These are phyloP conservation scores for Cybosia mesomella DNA, from an alignment of 2,888 invertebrate species.

Conservation along the genomic window DNA sequence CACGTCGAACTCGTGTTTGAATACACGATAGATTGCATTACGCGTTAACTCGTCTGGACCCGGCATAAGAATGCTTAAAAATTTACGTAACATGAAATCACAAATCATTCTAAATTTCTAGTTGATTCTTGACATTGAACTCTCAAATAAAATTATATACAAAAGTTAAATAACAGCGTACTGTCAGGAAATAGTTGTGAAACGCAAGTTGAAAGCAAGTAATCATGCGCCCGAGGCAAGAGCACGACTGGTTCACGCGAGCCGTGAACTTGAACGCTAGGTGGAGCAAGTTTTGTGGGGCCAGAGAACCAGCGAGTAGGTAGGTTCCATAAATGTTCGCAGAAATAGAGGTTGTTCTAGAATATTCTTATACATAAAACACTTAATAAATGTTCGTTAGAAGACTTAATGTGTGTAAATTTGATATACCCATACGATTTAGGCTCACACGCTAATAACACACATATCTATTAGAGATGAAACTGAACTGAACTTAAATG, in stretches of 20 bases:
- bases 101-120: neutral
- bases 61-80: neutral
- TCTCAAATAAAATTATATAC: constrained; percentile 14
- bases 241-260: constrained; percentile 40
- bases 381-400: neutral
- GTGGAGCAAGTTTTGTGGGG: constrained; percentile 16
- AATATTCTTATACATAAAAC: neutral
- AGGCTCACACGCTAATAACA: neutral
- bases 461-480: no score
- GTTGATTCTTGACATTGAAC: constrained; percentile 23
- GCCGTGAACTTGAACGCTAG: constrained; percentile 48
- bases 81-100: neutral
- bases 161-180: constrained; percentile 14
- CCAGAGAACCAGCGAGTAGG: constrained; percentile 14
- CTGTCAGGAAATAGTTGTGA: constrained; percentile 36
- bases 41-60: no score
- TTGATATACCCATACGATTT: neutral
- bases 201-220: constrained; percentile 40
- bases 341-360: neutral
- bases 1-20: no score
- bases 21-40: neutral
- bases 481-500: no score
- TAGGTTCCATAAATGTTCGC: neutral
- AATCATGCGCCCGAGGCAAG: constrained; percentile 33
- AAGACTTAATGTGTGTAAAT: neutral